These are phyloP conservation scores for Tetragonisca angustula DNA, from an alignment of 2,888 invertebrate species.

Conservation along the genomic window DNA sequence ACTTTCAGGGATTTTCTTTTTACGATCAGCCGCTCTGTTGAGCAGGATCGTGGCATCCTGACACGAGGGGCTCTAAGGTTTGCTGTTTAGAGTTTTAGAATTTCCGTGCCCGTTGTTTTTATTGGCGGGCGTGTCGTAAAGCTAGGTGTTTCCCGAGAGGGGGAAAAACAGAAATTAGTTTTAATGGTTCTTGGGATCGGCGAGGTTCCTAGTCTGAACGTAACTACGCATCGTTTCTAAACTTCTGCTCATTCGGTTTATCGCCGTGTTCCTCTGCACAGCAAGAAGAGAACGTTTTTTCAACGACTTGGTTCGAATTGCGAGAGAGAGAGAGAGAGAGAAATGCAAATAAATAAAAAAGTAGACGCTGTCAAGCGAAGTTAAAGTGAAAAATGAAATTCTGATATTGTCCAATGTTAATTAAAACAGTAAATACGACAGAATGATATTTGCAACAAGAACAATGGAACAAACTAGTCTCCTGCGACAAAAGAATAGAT, in stretches of 20 bases:
- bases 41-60: slow-evolving; percentile 1
- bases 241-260: slow-evolving; percentile 2
- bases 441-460: neutral
- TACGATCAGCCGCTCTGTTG: slow-evolving; percentile 19
- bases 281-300: neutral
- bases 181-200: slow-evolving; percentile 34
- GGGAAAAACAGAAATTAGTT: slow-evolving; percentile 33
- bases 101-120: slow-evolving; percentile 15
- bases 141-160: neutral
- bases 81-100: slow-evolving; percentile 19
- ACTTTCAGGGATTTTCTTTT: slow-evolving; percentile 11
- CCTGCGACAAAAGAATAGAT: neutral
- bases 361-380: neutral
- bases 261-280: neutral
- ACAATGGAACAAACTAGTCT: slow-evolving; percentile 2
- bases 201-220: neutral
- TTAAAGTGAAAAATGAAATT: neutral
- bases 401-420: neutral
- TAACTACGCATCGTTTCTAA: slow-evolving; percentile 17
- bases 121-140: slow-evolving; percentile 32
- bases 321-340: too few species aligned
- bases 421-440: neutral
- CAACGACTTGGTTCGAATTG: neutral
- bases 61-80: neutral
- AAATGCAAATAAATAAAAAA: neutral